Percentiles rank a stretch among this genome's conserved stretches.
Conservation (phyloP, 2,888 invertebrate species). For the Nemotelus pantherinus region DNA sequence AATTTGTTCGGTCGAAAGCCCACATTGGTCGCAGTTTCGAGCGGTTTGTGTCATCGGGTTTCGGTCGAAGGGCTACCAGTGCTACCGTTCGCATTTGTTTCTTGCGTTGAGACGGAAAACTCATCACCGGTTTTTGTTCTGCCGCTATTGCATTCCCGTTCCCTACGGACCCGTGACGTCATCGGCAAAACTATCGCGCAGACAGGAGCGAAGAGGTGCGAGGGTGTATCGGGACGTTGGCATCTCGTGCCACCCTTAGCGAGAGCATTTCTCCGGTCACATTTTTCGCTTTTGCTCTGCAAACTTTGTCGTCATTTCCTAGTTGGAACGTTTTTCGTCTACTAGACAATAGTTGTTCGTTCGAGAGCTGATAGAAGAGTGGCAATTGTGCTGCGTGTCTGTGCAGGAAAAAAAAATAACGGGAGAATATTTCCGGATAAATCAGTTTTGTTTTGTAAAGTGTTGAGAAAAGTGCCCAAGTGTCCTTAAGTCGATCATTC, state of each 20-base stretch:
- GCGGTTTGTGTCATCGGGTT: neutral
- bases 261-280: constrained; percentile 17
- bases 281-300: neutral
- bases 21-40: neutral
- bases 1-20: neutral
- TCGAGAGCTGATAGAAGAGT: neutral
- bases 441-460: too few relatives aligned
- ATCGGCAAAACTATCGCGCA: constrained; percentile 23
- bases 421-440: too few relatives aligned
- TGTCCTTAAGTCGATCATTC: too few relatives aligned
- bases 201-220: neutral
- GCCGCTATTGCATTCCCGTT: constrained; percentile 19
- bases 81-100: constrained; percentile 7
- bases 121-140: constrained; percentile 9
- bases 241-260: constrained; percentile 8
- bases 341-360: constrained; percentile 1
- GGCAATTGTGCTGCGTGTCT: neutral
- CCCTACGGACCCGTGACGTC: constrained; percentile 35
- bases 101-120: constrained; percentile 12
- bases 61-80: neutral
- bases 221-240: constrained; percentile 8
- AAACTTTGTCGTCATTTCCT: constrained; percentile 30
- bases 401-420: too few relatives aligned
- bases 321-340: constrained; percentile 11
- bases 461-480: too few relatives aligned